These are phyloP conservation scores for Meriones unguiculatus DNA, from an alignment of 2,113 vertebrate species.

Conservation along the genomic window DNA sequence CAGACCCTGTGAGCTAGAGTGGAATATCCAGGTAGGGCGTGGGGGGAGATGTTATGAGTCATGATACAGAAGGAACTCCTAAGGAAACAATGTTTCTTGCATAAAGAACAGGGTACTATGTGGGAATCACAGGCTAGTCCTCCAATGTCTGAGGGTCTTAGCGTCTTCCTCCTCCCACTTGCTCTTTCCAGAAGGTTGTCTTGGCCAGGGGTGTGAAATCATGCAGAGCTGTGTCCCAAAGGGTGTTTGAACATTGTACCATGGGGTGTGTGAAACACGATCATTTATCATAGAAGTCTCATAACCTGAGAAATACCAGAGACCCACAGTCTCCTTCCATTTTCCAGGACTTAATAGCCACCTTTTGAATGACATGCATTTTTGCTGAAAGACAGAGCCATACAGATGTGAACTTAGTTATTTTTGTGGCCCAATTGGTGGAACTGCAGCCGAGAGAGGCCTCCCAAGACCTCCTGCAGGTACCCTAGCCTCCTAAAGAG, in stretches of 20 bases:
- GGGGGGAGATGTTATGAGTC: too few relatives aligned
- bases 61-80: not conserved
- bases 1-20: too few relatives aligned
- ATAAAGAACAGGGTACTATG: not conserved
- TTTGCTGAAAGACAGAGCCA: not conserved
- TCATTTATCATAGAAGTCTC: not conserved
- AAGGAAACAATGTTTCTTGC: not conserved
- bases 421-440: not conserved
- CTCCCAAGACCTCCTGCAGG: not conserved
- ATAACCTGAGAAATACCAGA: not conserved
- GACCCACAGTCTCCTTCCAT: not conserved
- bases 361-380: not conserved
- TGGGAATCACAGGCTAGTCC: not conserved
- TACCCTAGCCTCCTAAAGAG: not conserved
- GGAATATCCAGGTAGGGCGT: fast-evolving
- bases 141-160: not conserved
- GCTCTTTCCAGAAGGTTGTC: not conserved
- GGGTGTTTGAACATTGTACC: not conserved
- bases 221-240: not conserved
- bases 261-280: not conserved
- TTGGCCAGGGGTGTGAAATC: not conserved
- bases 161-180: not conserved
- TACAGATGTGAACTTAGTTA: not conserved
- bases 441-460: not conserved
- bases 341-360: not conserved